A percentile compares a stretch with the other conserved stretches of the same genome.
These are phyloP conservation scores for Ambastaia sidthimunki DNA, from an alignment of 2,797 vertebrate genomes.

Conservation along the genomic window DNA sequence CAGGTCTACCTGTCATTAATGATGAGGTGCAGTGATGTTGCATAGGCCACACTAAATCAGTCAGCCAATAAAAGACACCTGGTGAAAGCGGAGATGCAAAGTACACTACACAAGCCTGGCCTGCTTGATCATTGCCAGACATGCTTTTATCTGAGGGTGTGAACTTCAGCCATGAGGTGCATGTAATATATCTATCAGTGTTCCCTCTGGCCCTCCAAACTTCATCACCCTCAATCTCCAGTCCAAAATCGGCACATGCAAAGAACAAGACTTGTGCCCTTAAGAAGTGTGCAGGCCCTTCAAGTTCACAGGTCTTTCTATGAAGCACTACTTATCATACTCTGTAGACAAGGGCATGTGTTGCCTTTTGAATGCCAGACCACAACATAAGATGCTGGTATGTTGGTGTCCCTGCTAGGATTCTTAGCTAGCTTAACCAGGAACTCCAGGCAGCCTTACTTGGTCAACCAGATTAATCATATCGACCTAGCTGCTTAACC, in stretches of 20 bases:
- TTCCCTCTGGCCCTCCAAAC: slow-evolving; percentile 3
- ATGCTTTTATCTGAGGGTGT: slow-evolving; percentile 52
- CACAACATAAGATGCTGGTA: not conserved
- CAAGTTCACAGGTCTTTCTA: slow-evolving; percentile 30
- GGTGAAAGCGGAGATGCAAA: slow-evolving; percentile 62
- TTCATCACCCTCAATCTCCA: slow-evolving; percentile 29
- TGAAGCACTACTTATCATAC: slow-evolving; percentile 24
- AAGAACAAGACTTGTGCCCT: slow-evolving; percentile 1
- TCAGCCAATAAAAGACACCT: slow-evolving; percentile 81
- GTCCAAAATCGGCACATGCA: slow-evolving; percentile 33
- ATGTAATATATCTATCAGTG: slow-evolving; percentile 56
- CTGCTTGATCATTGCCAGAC: slow-evolving; percentile 78
- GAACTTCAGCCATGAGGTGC: slow-evolving; percentile 32
- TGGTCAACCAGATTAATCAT: too few relatives aligned
- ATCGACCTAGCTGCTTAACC: too few relatives aligned
- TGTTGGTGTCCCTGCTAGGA: not conserved
- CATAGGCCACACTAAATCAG: slow-evolving; percentile 72
- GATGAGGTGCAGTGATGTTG: slow-evolving; percentile 58
- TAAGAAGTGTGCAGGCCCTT: not conserved
- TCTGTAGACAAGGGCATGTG: not conserved
- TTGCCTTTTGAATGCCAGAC: not conserved
- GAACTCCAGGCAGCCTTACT: too few relatives aligned
- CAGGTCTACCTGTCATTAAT: slow-evolving; percentile 76
- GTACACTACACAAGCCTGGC: slow-evolving; percentile 66
- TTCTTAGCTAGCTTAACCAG: too few relatives aligned